Conservation (phyloP, 2,797 vertebrate genomes). For the Phrynocephalus forsythii region DNA sequence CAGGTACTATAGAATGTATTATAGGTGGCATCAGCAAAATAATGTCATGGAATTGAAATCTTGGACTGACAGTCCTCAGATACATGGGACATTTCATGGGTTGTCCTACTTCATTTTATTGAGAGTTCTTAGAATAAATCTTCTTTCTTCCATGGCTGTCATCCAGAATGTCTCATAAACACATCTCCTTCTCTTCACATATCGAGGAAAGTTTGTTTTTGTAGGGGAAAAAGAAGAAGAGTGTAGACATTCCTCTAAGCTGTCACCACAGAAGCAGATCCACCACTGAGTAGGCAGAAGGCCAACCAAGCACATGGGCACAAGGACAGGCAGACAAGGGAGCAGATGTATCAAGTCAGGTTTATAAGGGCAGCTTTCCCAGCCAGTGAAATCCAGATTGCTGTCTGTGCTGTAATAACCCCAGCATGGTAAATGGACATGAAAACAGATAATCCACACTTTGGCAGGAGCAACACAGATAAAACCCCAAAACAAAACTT, state of each 20-base stretch:
- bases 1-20: background rate
- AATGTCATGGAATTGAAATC: slow-evolving; percentile 9
- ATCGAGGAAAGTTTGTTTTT: slow-evolving; percentile 58
- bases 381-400: slow-evolving; percentile 77
- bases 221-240: slow-evolving; percentile 30
- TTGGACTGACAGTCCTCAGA: background rate
- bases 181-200: slow-evolving; percentile 39
- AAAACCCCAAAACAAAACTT: slow-evolving; percentile 73
- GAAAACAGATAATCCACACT: slow-evolving; percentile 76
- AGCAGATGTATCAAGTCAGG: slow-evolving; percentile 82
- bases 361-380: slow-evolving; percentile 81
- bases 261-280: slow-evolving; percentile 70
- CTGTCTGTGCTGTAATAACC: slow-evolving; percentile 77
- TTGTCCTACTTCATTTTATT: background rate
- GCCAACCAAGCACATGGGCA: slow-evolving; percentile 76
- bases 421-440: slow-evolving; percentile 76
- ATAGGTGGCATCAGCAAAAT: background rate
- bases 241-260: slow-evolving; percentile 63
- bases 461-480: slow-evolving; percentile 72
- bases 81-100: background rate
- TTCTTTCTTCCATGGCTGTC: slow-evolving; percentile 36
- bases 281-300: slow-evolving; percentile 63
- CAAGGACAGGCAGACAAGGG: slow-evolving; percentile 67
- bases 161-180: slow-evolving; percentile 45
- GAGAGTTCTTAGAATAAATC: background rate